Base-by-base conservation (phyloP, 2,888 invertebrate species). In the Clivina fossor region DNA sequence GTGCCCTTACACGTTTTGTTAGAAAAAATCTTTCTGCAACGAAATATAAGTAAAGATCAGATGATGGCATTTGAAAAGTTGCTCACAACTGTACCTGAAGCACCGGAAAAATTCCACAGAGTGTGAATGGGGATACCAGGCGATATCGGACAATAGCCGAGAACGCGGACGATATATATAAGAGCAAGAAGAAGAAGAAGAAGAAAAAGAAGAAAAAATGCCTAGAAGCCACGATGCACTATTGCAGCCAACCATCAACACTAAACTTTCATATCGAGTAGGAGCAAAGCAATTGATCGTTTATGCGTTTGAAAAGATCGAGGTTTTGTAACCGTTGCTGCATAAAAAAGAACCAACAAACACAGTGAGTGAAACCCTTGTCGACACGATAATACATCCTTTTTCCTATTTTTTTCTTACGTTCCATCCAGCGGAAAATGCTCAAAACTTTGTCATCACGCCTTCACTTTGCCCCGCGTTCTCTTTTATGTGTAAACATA, bases 101-200 rank as follows among this genome's bases (percentile, higher is more conserved):
- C 58, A 54, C 60, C 62, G 63, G 63, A 61, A 64, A 63, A 65
- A 63, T 61, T 60, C 63, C 55, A 53, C 59, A 64, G 57, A 63
- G 63, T 63, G 65, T 62, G 60, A 65, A 63, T 54, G 56, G 58
- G 20, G 28, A 33, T n/a, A n/a, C 32, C 47, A 30, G 18, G 32
- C 13, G 33, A 33, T 59, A 60, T 55, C 58, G 59, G 61, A 63
- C 63, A 63, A 62, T 63, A 53, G 60, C 54, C 44, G 40, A 9
- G n/a, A 56, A 54, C 59, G 53, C 43, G 28, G 57, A 54, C 49
- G 59, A 61, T 61, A 59, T 58, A 61, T 59, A 60, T 63, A 59
- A 61, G 60, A 57, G 50, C 51, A 44, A 46, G 56, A 19, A 19
- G 19, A 40, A 11, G 20, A 57, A 57, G 62, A 58, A 61, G 62